phyloP scores from a whole-genome alignment of 2,113 vertebrate genomes.

The Lanius ludovicianus region DNA sequence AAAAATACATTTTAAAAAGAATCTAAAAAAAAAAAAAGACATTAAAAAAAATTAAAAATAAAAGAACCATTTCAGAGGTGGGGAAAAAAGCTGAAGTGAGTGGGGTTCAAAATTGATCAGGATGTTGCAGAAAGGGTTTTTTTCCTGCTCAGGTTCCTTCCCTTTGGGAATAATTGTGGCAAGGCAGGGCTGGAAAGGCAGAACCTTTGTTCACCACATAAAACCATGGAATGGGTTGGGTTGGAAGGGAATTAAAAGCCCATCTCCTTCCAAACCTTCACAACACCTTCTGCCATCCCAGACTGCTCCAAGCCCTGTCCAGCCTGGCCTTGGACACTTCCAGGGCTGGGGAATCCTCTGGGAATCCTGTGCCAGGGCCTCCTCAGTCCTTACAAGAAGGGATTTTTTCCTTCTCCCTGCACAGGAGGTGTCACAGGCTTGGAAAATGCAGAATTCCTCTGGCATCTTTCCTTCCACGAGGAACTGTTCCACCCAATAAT shows the following conservation, averaged over 20 bases:
- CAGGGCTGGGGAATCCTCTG: neutral
- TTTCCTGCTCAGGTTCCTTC: neutral
- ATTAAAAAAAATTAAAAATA: neutral
- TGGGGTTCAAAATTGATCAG: neutral
- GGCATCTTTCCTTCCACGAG: neutral
- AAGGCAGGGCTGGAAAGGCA: neutral
- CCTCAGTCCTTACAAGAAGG: neutral
- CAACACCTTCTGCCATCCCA: neutral
- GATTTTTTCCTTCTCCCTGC: neutral
- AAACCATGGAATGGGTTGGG: neutral
- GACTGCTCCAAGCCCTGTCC: neutral
- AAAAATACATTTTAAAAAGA: neutral
- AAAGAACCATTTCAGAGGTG: neutral
- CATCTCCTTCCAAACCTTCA: neutral
- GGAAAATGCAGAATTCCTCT: neutral
- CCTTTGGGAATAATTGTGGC: neutral
- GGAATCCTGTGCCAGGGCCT: neutral
- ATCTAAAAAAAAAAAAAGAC: no score
- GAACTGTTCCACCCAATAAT: neutral
- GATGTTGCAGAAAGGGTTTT: neutral
- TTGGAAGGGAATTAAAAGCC: neutral
- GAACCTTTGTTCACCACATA: neutral
- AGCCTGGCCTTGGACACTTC: neutral
- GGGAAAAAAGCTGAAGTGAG: neutral
- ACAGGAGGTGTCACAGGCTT: neutral